Base-by-base conservation (phyloP, 35 echinoderm and acorn worm species). In the Lytechinus pictus region DNA sequence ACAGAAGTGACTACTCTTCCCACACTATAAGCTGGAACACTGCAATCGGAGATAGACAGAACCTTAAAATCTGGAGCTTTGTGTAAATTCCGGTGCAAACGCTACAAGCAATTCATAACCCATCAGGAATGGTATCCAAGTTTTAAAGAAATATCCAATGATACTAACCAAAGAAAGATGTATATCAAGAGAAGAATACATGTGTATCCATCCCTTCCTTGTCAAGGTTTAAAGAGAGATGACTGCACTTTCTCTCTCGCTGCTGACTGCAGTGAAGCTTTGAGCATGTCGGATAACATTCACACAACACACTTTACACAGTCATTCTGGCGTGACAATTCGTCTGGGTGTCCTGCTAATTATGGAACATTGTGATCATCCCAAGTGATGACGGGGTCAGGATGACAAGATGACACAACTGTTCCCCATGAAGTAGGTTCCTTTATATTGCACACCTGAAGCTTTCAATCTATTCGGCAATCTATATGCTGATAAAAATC, bases 291-390 rank as follows among this genome's bases (percentile, higher is more conserved):
- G 0, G 66, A 24, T n/a, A 79, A 79, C 66, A 79, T 79, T 79
- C 66, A 79, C 66, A 79, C 66, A 16, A 79, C 66, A 79, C 19
- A 79, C 66, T 79, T 79, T n/a, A 79, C 66, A 79, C 66, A 79
- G 66, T 79, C 66, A 79, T 79, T 79, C 66, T 79, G 66, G 66
- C 66, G n/a, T 79, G 66, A 79, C 66, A 79, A 24, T 19, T 79
- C n/a, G 66, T 79, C 66, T 79, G 66, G 66, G 66, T n/a, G 19
- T 79, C 66, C n/a, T 79, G 19, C 66, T 79, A 79, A 24, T 79
- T 79, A 79, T 79, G 66, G 66, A 79, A 79, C 66, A 24, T 79
- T 79, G 66, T 44, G 8, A 79, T 79, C 66, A 79, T 79, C 66
- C 12, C 16, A 0, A 5, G 66, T 79, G 66, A 16, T 24, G 7